These are phyloP conservation scores for Sula dactylatra DNA, from an alignment of 2,113 vertebrate species.

Conservation along the genomic window DNA sequence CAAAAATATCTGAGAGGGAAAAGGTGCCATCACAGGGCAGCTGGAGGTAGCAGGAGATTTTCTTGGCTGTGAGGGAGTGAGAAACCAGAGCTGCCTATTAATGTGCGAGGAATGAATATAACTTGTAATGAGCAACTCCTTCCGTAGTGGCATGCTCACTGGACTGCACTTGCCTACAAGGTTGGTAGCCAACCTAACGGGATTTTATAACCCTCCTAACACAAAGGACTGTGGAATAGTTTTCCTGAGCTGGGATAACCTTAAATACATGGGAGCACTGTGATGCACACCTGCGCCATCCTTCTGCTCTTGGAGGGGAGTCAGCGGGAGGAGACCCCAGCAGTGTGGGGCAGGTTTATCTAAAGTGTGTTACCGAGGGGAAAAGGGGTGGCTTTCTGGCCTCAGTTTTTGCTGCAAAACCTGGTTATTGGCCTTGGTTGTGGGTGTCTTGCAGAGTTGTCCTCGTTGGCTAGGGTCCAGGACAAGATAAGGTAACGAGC, in stretches of 20 bases:
- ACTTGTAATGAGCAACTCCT: not conserved
- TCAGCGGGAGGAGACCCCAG: not conserved
- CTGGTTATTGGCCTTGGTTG: not conserved
- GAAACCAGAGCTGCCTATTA: constrained; percentile 7
- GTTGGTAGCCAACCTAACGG: not conserved
- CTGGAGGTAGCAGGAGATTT: not conserved
- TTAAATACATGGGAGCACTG: not conserved
- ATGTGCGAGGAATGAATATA: not conserved
- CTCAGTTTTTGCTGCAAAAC: not conserved
- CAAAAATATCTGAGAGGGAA: not conserved
- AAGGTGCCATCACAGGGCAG: not conserved
- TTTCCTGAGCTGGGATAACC: not conserved
- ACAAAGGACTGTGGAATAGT: not conserved
- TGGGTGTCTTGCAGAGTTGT: not conserved
- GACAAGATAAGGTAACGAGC: not conserved
- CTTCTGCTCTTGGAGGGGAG: not conserved
- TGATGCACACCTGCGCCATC: not conserved
- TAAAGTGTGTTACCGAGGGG: fast-evolving
- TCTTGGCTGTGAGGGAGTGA: constrained; percentile 9
- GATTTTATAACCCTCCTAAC: not conserved
- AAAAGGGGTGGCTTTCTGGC: not conserved
- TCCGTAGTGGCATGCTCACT: not conserved
- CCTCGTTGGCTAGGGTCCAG: not conserved
- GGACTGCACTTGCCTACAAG: not conserved
- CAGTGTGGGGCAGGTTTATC: not conserved